These are phyloP conservation scores for Macaria liturata DNA, from an alignment of 2,888 invertebrate genomes.

Conservation along the genomic window DNA sequence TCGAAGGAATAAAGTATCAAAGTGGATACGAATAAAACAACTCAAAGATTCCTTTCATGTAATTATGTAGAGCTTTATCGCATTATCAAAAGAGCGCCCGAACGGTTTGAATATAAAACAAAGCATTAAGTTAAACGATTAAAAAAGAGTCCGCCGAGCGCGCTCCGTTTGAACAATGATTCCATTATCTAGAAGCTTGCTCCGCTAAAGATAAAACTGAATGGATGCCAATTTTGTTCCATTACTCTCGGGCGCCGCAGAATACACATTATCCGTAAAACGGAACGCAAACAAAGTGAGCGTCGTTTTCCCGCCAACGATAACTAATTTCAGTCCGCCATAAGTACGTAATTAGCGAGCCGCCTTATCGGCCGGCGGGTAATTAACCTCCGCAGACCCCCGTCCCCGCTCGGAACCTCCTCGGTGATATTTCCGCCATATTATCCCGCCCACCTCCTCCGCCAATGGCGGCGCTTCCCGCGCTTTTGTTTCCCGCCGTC, in stretches of 20 bases:
- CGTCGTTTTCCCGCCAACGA: constrained; percentile 79
- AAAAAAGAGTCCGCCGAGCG: constrained; percentile 68
- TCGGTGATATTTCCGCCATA: constrained; percentile 82
- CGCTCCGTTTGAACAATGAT: constrained; percentile 69
- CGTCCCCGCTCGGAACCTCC: constrained; percentile 75
- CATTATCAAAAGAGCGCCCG: constrained; percentile 18
- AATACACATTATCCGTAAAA: constrained; percentile 80
- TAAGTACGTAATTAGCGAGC: constrained; percentile 84
- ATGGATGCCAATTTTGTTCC: constrained; percentile 79
- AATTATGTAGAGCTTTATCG: constrained; percentile 25
- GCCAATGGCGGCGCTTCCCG: constrained; percentile 78
- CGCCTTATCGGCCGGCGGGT: constrained; percentile 82
- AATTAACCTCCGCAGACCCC: constrained; percentile 75
- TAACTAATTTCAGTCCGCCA: constrained; percentile 83
- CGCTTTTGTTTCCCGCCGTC: constrained; percentile 80
- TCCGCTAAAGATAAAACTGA: constrained; percentile 74
- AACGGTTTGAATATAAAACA: constrained; percentile 56
- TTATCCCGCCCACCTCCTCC: constrained; percentile 81
- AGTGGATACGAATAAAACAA: constrained; percentile 21
- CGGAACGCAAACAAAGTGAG: constrained; percentile 82
- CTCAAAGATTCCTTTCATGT: constrained; percentile 18
- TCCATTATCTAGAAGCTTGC: constrained; percentile 70
- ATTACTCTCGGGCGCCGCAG: constrained; percentile 73
- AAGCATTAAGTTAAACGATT: constrained; percentile 75
- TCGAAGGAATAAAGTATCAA: constrained; percentile 35